Evolutionary conservation across 2,888 invertebrate species (phyloP).

Genomic region (Thyatira batis): DNA sequence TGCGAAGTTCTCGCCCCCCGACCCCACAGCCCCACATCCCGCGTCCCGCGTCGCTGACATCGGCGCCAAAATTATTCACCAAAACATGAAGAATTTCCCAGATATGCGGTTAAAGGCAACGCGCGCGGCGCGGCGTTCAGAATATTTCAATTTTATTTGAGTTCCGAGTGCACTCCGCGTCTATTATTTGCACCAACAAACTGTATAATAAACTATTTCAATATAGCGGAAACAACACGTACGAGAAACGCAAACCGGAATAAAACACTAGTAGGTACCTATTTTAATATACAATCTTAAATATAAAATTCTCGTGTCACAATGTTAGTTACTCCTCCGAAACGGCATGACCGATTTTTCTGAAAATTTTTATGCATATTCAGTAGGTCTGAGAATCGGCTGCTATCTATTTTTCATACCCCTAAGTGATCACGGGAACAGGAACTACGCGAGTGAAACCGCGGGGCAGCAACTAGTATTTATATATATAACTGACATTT

Average conservation of each 20-base stretch:
- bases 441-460: too few relatives aligned
- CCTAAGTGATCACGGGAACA: too few relatives aligned
- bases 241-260: background rate
- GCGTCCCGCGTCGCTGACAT: background rate
- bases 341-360: too few relatives aligned
- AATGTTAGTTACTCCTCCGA: too few relatives aligned
- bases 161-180: background rate
- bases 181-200: background rate
- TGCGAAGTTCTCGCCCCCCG: background rate
- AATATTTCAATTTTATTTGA: background rate
- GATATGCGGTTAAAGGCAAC: background rate
- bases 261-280: background rate
- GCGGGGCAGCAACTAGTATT: too few relatives aligned
- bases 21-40: background rate
- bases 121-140: background rate
- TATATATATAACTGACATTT: background rate
- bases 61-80: background rate
- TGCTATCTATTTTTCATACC: too few relatives aligned
- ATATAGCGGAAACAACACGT: background rate
- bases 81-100: background rate
- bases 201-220: background rate
- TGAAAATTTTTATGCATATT: too few relatives aligned
- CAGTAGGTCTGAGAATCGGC: too few relatives aligned
- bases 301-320: too few relatives aligned
- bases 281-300: too few relatives aligned